phyloP scores from a whole-genome alignment of 2,797 vertebrate genomes.

The Fundulus diaphanus region DNA sequence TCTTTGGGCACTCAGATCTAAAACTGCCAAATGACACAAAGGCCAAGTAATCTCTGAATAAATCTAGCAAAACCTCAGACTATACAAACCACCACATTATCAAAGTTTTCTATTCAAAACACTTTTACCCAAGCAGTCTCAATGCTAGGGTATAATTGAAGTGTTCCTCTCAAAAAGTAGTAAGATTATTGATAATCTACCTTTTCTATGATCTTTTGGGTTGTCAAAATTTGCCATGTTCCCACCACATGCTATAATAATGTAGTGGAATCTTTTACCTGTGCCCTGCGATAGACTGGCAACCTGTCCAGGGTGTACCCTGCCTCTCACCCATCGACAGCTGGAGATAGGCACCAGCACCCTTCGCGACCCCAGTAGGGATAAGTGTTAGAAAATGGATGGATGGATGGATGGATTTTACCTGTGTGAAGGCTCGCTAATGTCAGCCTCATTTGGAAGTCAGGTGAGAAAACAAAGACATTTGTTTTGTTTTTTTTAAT shows the following conservation, averaged over 20 bases:
- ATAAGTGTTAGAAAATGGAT: too few relatives aligned
- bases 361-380: too few relatives aligned
- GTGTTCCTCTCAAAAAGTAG: neutral
- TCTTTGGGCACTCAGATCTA: neutral
- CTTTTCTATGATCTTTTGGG: neutral
- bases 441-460: constrained; percentile 31
- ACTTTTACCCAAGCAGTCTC: too few relatives aligned
- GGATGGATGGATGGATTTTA: too few relatives aligned
- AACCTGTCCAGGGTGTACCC: too few relatives aligned
- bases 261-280: neutral
- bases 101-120: too few relatives aligned
- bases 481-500: constrained; percentile 47
- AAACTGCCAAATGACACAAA: neutral
- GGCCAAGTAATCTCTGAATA: neutral
- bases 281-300: too few relatives aligned
- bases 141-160: too few relatives aligned
- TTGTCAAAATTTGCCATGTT: constrained; percentile 16
- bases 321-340: too few relatives aligned
- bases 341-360: too few relatives aligned
- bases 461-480: constrained; percentile 30
- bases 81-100: neutral
- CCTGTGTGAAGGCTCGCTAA: neutral
- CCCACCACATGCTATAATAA: constrained; percentile 1
- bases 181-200: neutral
- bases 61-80: neutral